These are phyloP conservation scores for Bombus cullumanus DNA, from an alignment of 1,140 invertebrate genomes.

Conservation along the genomic window DNA sequence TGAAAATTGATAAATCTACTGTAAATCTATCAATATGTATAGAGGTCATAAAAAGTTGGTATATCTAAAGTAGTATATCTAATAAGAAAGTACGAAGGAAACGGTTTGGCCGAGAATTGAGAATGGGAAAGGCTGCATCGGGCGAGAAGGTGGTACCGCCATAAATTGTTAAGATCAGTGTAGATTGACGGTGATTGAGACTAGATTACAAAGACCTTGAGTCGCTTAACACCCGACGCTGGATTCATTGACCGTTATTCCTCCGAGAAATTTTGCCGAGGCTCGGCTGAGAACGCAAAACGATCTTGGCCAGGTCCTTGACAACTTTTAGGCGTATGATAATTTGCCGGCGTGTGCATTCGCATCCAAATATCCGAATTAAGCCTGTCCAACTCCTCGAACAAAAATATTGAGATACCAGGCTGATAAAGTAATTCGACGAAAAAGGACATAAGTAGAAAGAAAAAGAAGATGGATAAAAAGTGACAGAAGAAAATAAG, in stretches of 20 bases:
- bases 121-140: constrained; percentile 37
- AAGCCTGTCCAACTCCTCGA: not conserved
- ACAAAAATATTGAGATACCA: constrained; percentile 7
- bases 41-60: no score
- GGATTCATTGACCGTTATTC: constrained; percentile 49
- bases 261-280: constrained; percentile 16
- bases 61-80: not conserved
- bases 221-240: constrained; percentile 52
- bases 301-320: constrained; percentile 20
- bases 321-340: constrained; percentile 22
- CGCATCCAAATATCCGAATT: constrained; percentile 38
- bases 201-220: constrained; percentile 77
- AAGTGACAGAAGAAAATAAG: not conserved
- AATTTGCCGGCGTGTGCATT: constrained; percentile 37
- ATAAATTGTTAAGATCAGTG: constrained; percentile 66
- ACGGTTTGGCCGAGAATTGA: not conserved
- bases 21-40: not conserved
- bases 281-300: not conserved
- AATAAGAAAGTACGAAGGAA: constrained; percentile 6
- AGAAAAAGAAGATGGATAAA: not conserved
- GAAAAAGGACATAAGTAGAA: not conserved
- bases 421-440: constrained; percentile 11
- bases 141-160: constrained; percentile 52
- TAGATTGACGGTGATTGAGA: constrained; percentile 76
- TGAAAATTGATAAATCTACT: not conserved